Base-by-base conservation (phyloP, 2,888 invertebrate genomes). In the Drosophila differens region DNA sequence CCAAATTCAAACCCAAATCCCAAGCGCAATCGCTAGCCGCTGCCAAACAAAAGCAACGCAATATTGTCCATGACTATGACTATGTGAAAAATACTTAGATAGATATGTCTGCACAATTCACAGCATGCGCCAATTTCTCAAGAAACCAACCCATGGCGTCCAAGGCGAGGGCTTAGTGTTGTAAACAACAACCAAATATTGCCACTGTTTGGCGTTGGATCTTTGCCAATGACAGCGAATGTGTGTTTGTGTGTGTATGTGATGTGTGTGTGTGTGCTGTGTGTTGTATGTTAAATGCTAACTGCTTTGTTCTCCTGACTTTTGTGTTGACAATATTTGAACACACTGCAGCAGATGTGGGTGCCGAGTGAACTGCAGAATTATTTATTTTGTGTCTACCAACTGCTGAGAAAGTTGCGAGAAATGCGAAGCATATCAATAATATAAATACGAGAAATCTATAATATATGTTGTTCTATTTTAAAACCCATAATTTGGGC, bases 51-150 rank as follows among this genome's bases (percentile, higher is more conserved):
- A 90, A 90, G 89, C 85, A 65, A 89, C 86, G 86, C 86, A 89
- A 85, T 85, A 82, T 87, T 73, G 78, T 59, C 82, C 83, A 83
- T 83, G 84, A 76, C 68, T 76, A 70, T 77, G 81, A 70, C 74
- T 71, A 55, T 64, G 76, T 49, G 65, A 79, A 81, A 84, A 79
- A 86, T 70, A 69, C 69, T 64, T 52, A 70, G 60, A 77, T 77
- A 76, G 44, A 67, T 77, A 66, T 78, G 80, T 76, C 65, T 80
- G 77, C 70, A 66, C 84, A 75, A 78, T 81, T 83, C 87, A 89
- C 87, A 87, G 87, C 87, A 89, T 90, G 87, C 91, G 89, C 87
- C 87, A 90, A 90, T 87, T 87, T 87, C 87, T 76, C 74, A 79
- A 74, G 87, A 87, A 87, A 89, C 79, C 76, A 54, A 77, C 84